A percentile compares a stretch with the other conserved stretches of the same genome.
Evolutionary conservation across 2,797 vertebrate genomes (phyloP).

Genomic region (Pangasius mekongensis): DNA sequence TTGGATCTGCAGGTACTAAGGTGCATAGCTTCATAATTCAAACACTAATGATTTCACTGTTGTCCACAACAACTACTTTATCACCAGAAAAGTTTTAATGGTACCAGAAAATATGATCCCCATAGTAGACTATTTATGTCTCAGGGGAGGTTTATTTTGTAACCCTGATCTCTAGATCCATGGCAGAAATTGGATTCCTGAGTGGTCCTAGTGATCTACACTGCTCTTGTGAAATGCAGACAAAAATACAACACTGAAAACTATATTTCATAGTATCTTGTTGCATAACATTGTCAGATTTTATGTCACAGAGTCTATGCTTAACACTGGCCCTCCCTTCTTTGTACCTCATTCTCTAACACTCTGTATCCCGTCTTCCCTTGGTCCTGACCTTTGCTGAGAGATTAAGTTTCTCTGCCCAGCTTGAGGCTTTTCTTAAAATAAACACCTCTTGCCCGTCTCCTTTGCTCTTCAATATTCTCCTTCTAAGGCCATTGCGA

Average conservation of each 20-base stretch:
- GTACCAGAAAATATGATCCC: not conserved
- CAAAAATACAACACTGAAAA: slow-evolving; percentile 18
- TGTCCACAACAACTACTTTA: not conserved
- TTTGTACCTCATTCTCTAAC: slow-evolving; percentile 53
- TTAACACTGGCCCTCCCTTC: slow-evolving; percentile 52
- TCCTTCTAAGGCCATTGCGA: slow-evolving; percentile 82
- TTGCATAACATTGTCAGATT: slow-evolving; percentile 58
- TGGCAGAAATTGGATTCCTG: not conserved
- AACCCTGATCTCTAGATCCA: not conserved
- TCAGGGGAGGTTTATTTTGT: not conserved
- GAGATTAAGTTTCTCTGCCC: slow-evolving; percentile 78
- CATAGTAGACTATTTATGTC: not conserved
- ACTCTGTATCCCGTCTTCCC: slow-evolving; percentile 67
- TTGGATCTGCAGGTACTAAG: not conserved
- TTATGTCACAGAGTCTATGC: slow-evolving; percentile 50
- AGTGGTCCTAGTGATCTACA: slow-evolving; percentile 13
- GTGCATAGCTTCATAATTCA: not conserved
- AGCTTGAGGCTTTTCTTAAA: slow-evolving; percentile 73
- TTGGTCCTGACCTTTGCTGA: slow-evolving; percentile 78
- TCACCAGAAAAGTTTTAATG: not conserved
- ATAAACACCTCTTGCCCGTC: slow-evolving; percentile 65
- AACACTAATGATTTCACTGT: not conserved
- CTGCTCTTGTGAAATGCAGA: slow-evolving; percentile 26
- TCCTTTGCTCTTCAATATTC: slow-evolving; percentile 73
- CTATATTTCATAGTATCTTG: slow-evolving; percentile 33